Percentiles rank a stretch among this genome's conserved stretches.
These are phyloP conservation scores for Sphenopsis melanotis DNA, from an alignment of 2,797 vertebrate species.

Conservation along the genomic window DNA sequence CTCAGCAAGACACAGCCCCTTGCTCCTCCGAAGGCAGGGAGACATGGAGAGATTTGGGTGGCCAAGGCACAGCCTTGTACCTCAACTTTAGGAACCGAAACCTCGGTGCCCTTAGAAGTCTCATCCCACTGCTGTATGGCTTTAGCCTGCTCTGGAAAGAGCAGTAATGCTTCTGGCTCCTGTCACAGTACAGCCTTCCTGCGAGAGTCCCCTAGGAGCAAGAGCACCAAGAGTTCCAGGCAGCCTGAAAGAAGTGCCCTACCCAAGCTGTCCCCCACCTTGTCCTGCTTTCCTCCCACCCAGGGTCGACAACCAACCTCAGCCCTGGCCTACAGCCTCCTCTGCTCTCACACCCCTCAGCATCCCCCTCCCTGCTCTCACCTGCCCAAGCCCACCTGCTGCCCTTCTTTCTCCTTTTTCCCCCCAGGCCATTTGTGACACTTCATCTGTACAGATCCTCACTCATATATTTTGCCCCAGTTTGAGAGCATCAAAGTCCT, in stretches of 20 bases:
- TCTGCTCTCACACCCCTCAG: neutral
- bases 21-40: neutral
- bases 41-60: neutral
- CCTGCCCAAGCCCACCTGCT: neutral
- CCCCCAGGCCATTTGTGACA: neutral
- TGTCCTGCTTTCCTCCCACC: neutral
- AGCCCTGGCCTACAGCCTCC: neutral
- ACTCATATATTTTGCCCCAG: neutral
- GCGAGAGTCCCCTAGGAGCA: fast-evolving
- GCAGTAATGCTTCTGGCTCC: neutral
- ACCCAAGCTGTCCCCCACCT: neutral
- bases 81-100: neutral
- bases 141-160: neutral
- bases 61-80: neutral
- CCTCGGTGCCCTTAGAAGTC: neutral
- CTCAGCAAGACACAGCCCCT: neutral
- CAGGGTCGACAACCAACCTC: neutral
- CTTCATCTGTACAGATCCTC: neutral
- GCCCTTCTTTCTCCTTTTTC: neutral
- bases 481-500: neutral
- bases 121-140: neutral
- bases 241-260: neutral
- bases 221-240: neutral
- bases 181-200: neutral
- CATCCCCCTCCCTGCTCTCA: neutral